Evolutionary conservation across 2,888 invertebrate genomes (phyloP).

Genomic region (Acrocyrtus sp.): DNA sequence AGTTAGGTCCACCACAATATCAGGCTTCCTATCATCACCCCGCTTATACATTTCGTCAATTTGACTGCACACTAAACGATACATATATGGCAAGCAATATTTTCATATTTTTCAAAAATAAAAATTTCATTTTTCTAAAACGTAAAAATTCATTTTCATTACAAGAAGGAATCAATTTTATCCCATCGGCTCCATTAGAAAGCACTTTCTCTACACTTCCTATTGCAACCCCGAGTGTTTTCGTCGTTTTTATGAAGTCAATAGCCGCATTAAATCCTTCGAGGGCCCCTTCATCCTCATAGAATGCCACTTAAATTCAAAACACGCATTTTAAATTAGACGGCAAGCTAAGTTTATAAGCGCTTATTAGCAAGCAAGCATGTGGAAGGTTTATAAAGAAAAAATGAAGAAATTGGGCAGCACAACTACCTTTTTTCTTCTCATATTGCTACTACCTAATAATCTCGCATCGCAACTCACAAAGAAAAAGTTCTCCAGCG

Average conservation of each 20-base stretch:
- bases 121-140: not conserved
- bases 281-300: slow-evolving; percentile 78
- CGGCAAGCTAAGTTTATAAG: too few relatives aligned
- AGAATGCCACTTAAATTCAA: slow-evolving; percentile 74
- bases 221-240: slow-evolving; percentile 74
- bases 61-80: slow-evolving; percentile 75
- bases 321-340: too few relatives aligned
- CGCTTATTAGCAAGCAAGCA: too few relatives aligned
- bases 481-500: too few relatives aligned
- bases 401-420: too few relatives aligned
- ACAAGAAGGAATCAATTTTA: slow-evolving; percentile 77
- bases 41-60: slow-evolving; percentile 73
- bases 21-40: slow-evolving; percentile 64
- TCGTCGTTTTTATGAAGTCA: slow-evolving; percentile 77
- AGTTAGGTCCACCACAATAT: slow-evolving; percentile 76
- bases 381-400: too few relatives aligned
- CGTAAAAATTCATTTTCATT: slow-evolving; percentile 65
- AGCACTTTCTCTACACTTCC: slow-evolving; percentile 75
- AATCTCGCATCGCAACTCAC: too few relatives aligned
- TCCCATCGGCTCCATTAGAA: slow-evolving; percentile 76
- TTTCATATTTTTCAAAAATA: not conserved
- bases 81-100: not conserved
- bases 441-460: too few relatives aligned
- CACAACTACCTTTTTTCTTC: too few relatives aligned
- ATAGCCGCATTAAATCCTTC: slow-evolving; percentile 70